Conservation (phyloP, 2,797 vertebrate species). For the Coreius guichenoti region DNA sequence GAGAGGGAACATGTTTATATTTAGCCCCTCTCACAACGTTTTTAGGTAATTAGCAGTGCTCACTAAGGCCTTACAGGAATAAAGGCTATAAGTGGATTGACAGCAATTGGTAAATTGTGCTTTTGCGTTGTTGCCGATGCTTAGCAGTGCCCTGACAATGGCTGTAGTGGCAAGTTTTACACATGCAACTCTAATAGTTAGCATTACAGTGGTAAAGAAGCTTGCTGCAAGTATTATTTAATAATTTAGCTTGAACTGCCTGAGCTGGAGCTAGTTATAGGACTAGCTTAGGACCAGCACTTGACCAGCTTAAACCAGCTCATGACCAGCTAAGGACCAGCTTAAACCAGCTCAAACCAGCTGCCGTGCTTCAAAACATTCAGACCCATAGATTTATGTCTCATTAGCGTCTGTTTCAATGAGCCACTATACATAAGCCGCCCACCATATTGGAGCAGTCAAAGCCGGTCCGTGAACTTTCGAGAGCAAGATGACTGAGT, state of each 20-base stretch:
- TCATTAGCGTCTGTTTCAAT: too few species aligned
- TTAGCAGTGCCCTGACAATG: background rate
- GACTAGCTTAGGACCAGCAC: too few species aligned
- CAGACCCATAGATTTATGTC: too few species aligned
- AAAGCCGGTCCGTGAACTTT: too few species aligned
- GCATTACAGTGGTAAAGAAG: background rate
- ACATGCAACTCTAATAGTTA: background rate
- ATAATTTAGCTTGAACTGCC: background rate
- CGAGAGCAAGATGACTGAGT: too few species aligned
- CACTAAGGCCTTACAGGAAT: background rate
- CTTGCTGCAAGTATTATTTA: background rate
- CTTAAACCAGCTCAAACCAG: too few species aligned
- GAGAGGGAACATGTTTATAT: slow-evolving; percentile 49
- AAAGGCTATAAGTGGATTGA: background rate
- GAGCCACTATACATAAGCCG: too few species aligned
- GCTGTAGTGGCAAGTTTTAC: background rate
- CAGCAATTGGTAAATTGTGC: background rate
- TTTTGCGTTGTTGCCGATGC: background rate
- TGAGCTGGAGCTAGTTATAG: too few species aligned
- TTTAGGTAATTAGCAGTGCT: background rate
- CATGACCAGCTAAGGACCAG: too few species aligned
- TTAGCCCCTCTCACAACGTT: background rate
- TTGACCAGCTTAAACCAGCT: too few species aligned
- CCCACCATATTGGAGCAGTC: too few species aligned
- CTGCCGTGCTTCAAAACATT: too few species aligned